phyloP scores from a whole-genome alignment of 2,113 vertebrate genomes.

The Notothenia coriiceps region DNA sequence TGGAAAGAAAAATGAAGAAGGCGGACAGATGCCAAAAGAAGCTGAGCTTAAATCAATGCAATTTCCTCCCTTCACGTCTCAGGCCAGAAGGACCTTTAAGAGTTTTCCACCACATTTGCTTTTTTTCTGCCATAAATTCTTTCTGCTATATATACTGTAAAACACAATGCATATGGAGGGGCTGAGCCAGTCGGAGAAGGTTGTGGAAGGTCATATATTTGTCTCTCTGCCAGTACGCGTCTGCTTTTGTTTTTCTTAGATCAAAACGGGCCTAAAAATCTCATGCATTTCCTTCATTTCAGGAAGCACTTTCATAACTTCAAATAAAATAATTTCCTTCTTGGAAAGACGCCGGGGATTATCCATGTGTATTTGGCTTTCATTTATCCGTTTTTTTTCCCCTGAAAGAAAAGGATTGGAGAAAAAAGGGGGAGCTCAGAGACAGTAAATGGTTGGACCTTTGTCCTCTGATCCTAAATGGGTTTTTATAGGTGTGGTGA shows the following conservation, averaged over 20 bases:
- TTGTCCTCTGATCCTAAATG: constrained; percentile 73
- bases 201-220: constrained; percentile 61
- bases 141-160: constrained; percentile 61
- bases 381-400: constrained; percentile 67
- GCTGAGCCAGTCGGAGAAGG: constrained; percentile 29
- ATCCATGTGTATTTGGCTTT: constrained; percentile 75
- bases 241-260: constrained; percentile 81
- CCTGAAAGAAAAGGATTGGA: constrained; percentile 70
- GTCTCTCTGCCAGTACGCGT: constrained; percentile 65
- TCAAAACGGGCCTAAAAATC: constrained; percentile 71
- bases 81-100: constrained; percentile 63
- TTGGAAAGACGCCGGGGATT: constrained; percentile 75
- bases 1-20: constrained; percentile 54
- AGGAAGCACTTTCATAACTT: constrained; percentile 81
- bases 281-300: constrained; percentile 70
- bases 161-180: constrained; percentile 53
- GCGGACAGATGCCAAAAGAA: constrained; percentile 67
- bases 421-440: constrained; percentile 58
- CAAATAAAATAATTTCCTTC: constrained; percentile 85
- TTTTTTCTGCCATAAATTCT: constrained; percentile 14
- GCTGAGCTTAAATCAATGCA: constrained; percentile 79
- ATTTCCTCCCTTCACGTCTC: constrained; percentile 73
- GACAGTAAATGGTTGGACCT: constrained; percentile 70
- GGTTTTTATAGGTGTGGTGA: constrained; percentile 79
- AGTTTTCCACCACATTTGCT: constrained; percentile 55